These are phyloP conservation scores for Panthera leo DNA, from an alignment of 2,113 vertebrate species.

Conservation along the genomic window DNA sequence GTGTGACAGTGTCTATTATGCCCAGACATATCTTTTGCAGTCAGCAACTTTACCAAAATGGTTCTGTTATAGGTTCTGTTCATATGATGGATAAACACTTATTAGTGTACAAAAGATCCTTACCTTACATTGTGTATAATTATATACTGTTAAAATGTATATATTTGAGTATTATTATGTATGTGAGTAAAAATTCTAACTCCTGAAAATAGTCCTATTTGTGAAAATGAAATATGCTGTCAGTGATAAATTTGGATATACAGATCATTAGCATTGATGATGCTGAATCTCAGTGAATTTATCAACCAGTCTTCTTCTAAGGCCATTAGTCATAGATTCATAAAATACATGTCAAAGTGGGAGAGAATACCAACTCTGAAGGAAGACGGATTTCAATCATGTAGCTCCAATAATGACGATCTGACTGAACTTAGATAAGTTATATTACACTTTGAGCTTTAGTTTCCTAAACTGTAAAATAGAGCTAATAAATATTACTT, in stretches of 20 bases:
- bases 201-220: background rate
- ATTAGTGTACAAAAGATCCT: background rate
- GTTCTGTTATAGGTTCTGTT: background rate
- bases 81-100: background rate
- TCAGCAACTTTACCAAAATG: background rate
- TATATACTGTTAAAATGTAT: background rate
- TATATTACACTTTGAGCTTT: background rate
- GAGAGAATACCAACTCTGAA: background rate
- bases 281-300: background rate
- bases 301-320: background rate
- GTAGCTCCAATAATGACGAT: background rate
- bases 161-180: background rate
- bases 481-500: background rate
- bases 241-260: background rate
- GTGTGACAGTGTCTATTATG: background rate
- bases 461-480: background rate
- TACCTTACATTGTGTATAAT: background rate
- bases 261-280: background rate
- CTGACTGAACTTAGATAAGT: background rate
- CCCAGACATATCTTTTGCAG: background rate
- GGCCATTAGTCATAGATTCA: background rate
- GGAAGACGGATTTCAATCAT: background rate
- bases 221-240: background rate
- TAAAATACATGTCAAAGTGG: background rate
- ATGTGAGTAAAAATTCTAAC: background rate